Conservation (phyloP, 2,797 vertebrate species). For the Anguilla anguilla region DNA sequence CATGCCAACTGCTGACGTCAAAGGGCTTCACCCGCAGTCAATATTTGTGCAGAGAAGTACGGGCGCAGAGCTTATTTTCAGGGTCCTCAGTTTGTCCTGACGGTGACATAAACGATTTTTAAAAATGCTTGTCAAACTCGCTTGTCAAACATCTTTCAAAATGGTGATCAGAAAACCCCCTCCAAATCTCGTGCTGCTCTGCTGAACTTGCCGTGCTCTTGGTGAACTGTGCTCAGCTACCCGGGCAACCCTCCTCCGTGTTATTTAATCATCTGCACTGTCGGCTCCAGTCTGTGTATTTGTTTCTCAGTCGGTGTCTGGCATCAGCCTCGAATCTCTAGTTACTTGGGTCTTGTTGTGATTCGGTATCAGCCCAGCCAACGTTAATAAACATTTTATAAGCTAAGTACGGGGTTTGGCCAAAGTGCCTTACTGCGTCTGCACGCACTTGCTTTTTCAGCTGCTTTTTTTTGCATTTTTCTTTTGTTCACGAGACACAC, state of each 20-base stretch:
- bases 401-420: not conserved
- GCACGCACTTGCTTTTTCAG: conserved; percentile 20
- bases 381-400: conserved; percentile 34
- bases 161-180: conserved; percentile 5
- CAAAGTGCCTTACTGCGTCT: not conserved
- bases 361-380: conserved; percentile 29
- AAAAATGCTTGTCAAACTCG: conserved; percentile 18
- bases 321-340: conserved; percentile 26
- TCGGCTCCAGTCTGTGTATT: conserved; percentile 30
- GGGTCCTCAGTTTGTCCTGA: conserved; percentile 47
- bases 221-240: not conserved
- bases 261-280: conserved; percentile 34
- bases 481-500: not conserved
- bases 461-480: conserved; percentile 2
- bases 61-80: conserved; percentile 43
- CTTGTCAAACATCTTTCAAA: conserved; percentile 22
- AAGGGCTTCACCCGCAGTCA: conserved; percentile 44
- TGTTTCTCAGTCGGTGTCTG: conserved; percentile 29
- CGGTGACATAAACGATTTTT: conserved; percentile 45
- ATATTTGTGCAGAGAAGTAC: conserved; percentile 59
- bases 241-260: conserved; percentile 7
- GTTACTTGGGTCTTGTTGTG: not conserved
- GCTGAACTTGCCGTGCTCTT: conserved; percentile 1
- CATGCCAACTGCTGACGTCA: conserved; percentile 48
- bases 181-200: not conserved